Base-by-base conservation (phyloP, 30 jellyfish, hydroid and myxozoan genomes). In the Rhopilema esculentum region DNA sequence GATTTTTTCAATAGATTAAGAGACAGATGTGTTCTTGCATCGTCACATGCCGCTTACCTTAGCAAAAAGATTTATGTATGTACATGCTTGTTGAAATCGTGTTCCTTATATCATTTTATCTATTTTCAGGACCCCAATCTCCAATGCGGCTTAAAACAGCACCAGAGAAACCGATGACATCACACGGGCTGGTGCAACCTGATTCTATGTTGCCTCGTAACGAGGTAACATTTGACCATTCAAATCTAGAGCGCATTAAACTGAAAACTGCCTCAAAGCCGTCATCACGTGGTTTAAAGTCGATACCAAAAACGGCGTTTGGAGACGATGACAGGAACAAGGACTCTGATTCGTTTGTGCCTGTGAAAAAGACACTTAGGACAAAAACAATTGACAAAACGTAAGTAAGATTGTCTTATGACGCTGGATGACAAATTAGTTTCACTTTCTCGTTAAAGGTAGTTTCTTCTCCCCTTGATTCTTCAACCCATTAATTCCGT, bases 91-190 rank as follows among this genome's bases (percentile, higher is more conserved):
- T 22, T 22, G 8, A 69, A 2, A 29, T 69, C 8, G 27, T 21
- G 20, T 22, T 69, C 23, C 51, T 2, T 24, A 1, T 69, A 50
- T 16, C 6, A 1, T 1, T 8, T 4, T 17, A 20, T 40, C 19
- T 40, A 50, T 57, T 27, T 65, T 4, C 70, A 85, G 94, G 94
- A 26, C 66, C 71, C 24, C 25, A 26, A 8, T 74, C 94, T 16
- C 88, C 96, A 50, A 30, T 77, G 22, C 75, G 96, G 27, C 84
- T 88, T 33, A 82, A 72, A 64, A 88, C 91, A 22, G 91, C 96
- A 7, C 91, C 88, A n/a, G 93, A 73, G 24, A 57, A 61, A 32
- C 29, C 75, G 1, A n/a, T 67, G 18, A 4, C 30, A 22, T 20
- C 69, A 0, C 67, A 64, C 24, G 33, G 40, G 9, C 52, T 74